phyloP scores from a whole-genome alignment of 2,888 invertebrate genomes.

The Harpalus rufipes region DNA sequence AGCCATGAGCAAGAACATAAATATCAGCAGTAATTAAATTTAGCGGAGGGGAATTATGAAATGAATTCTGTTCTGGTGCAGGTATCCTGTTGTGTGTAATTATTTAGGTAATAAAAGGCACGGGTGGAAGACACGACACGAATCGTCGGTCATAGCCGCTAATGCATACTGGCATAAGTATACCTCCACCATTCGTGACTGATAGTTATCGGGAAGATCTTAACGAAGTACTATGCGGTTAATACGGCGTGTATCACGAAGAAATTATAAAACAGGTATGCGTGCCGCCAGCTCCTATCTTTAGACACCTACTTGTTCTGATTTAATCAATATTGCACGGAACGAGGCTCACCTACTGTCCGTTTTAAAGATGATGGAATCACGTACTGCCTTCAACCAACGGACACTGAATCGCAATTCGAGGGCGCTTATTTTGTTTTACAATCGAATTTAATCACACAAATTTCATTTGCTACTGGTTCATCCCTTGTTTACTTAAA shows the following conservation, averaged over 20 bases:
- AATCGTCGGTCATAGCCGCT: constrained; percentile 23
- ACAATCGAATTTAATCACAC: constrained; percentile 26
- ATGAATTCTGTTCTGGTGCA: constrained; percentile 38
- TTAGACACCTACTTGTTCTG: constrained; percentile 66
- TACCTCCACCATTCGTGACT: constrained; percentile 64
- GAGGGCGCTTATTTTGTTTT: constrained; percentile 9
- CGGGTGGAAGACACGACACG: constrained; percentile 33
- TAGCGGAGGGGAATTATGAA: constrained; percentile 31
- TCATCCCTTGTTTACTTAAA: not conserved
- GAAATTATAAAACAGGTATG: constrained; percentile 65
- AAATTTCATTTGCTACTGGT: constrained; percentile 11
- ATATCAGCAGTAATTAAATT: constrained; percentile 43
- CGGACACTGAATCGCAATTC: constrained; percentile 14
- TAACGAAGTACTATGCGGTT: constrained; percentile 67
- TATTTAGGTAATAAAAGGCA: constrained; percentile 59
- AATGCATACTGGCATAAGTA: constrained; percentile 67
- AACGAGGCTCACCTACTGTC: constrained; percentile 10
- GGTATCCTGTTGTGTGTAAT: constrained; percentile 54
- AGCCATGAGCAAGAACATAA: constrained; percentile 33
- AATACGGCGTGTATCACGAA: constrained; percentile 63
- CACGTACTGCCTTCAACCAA: constrained; percentile 20
- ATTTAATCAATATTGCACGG: constrained; percentile 63
- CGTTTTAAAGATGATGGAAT: constrained; percentile 58
- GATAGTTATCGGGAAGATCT: constrained; percentile 66
- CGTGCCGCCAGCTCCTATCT: constrained; percentile 63